These are phyloP conservation scores for Tachyglossus aculeatus DNA, from an alignment of 2,797 vertebrate species.

Conservation along the genomic window DNA sequence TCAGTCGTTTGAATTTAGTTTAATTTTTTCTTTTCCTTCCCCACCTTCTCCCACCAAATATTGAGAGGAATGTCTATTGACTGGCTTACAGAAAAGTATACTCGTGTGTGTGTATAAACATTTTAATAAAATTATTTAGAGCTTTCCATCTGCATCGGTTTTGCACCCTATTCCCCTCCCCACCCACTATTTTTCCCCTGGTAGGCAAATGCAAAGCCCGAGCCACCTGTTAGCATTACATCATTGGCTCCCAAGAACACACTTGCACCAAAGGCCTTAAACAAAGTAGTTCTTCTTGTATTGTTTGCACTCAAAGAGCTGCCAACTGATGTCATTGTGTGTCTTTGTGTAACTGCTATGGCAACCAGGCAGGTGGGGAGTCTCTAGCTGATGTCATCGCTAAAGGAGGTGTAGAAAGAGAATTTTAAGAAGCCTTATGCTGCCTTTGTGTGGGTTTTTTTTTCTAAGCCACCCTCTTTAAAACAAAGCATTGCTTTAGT, in stretches of 20 bases:
- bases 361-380: conserved; percentile 84
- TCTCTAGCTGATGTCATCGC: conserved; percentile 72
- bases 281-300: conserved; percentile 80
- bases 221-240: conserved; percentile 87
- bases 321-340: conserved; percentile 85
- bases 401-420: conserved; percentile 64
- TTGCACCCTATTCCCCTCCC: neutral
- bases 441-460: conserved; percentile 1
- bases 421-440: conserved; percentile 51
- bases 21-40: too few species aligned
- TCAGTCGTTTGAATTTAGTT: too few species aligned
- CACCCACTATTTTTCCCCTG: conserved; percentile 25
- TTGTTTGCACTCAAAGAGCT: conserved; percentile 83
- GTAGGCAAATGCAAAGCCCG: conserved; percentile 66
- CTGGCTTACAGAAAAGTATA: neutral
- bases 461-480: conserved; percentile 14
- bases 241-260: conserved; percentile 72
- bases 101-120: neutral
- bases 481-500: conserved; percentile 27
- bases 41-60: too few species aligned
- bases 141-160: conserved; percentile 22
- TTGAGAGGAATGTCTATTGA: too few species aligned
- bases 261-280: conserved; percentile 65
- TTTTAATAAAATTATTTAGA: neutral
- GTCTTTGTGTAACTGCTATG: conserved; percentile 77